These are phyloP conservation scores for Caiman crocodilus DNA, from an alignment of 2,797 vertebrate species.

Conservation along the genomic window DNA sequence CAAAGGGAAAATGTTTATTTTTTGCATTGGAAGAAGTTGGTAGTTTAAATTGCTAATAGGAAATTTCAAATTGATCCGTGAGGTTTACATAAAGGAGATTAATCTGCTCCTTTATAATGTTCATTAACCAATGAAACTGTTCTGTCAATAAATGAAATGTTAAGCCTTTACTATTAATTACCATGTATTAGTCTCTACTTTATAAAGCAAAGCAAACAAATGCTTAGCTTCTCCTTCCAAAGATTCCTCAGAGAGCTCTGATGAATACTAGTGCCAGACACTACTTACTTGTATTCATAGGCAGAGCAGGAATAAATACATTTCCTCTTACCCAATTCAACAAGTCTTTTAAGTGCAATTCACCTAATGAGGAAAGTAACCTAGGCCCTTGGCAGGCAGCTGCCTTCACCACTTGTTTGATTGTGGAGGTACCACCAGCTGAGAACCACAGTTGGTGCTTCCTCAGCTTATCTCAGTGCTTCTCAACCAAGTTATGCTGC, in stretches of 20 bases:
- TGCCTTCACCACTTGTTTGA: too few relatives aligned
- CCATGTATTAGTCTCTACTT: background rate
- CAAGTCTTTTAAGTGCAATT: background rate
- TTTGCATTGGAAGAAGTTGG: background rate
- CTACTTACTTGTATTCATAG: background rate
- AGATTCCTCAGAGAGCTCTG: background rate
- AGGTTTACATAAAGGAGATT: conserved; percentile 23
- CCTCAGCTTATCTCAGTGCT: too few relatives aligned
- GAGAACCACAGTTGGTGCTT: too few relatives aligned
- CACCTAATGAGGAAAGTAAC: background rate
- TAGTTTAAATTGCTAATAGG: conserved; percentile 18
- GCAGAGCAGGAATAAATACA: background rate
- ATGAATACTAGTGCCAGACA: background rate
- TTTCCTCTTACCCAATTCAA: conserved; percentile 1
- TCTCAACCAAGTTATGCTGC: too few relatives aligned
- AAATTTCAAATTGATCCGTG: conserved; percentile 27
- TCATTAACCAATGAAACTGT: background rate
- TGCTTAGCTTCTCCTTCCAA: background rate
- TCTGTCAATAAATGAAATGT: background rate
- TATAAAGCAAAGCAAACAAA: background rate
- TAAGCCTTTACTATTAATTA: background rate
- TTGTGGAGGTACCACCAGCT: too few relatives aligned
- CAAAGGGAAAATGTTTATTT: background rate
- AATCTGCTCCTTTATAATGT: conserved; percentile 3
- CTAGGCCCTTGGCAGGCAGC: background rate